Percentiles rank a stretch among this genome's conserved stretches.
Conservation (phyloP, 1,140 invertebrate genomes). For the Agrypnia vestita region DNA sequence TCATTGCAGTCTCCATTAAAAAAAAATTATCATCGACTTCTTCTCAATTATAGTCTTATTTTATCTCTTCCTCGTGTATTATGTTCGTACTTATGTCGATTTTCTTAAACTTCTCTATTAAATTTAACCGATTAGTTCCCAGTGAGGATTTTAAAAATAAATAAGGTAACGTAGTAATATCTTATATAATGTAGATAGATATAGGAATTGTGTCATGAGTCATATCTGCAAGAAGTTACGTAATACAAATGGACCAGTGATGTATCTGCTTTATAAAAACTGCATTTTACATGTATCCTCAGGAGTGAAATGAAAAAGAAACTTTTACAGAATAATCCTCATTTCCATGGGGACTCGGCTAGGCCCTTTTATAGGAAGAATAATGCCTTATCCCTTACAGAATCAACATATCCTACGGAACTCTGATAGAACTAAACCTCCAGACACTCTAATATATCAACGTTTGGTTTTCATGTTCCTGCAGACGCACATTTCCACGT, state of each 20-base stretch:
- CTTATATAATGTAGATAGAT: not conserved
- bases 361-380: not conserved
- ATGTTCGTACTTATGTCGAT: too few relatives aligned
- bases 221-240: not conserved
- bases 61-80: too few relatives aligned
- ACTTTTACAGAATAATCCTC: not conserved
- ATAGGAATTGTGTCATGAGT: not conserved
- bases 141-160: too few relatives aligned
- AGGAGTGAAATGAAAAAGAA: not conserved
- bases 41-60: too few relatives aligned
- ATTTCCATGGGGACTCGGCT: not conserved
- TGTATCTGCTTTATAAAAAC: not conserved
- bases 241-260: not conserved
- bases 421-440: too few relatives aligned
- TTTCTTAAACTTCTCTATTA: too few relatives aligned
- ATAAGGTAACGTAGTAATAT: too few relatives aligned
- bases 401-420: not conserved
- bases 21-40: too few relatives aligned
- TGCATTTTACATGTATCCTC: not conserved
- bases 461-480: not conserved
- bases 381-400: not conserved
- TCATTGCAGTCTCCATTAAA: too few relatives aligned
- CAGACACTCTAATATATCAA: not conserved
- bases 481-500: not conserved
- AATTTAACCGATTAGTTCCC: too few relatives aligned